phyloP scores from a whole-genome alignment of 1,140 invertebrate genomes.

The Aphaenogaster floridana region DNA sequence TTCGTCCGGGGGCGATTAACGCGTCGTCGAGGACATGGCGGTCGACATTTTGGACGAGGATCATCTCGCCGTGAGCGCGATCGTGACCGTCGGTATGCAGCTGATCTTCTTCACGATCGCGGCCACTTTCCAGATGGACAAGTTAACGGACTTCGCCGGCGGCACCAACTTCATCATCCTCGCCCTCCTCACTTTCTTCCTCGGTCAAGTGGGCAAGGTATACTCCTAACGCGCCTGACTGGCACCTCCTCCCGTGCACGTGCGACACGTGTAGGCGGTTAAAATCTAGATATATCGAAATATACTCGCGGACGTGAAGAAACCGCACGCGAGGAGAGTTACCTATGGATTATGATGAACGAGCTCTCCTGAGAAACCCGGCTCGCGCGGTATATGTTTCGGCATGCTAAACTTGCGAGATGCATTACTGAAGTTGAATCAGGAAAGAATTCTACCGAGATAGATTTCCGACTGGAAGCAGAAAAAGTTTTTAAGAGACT shows the following conservation, averaged over 20 bases:
- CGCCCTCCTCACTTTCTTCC: slow-evolving; percentile 94
- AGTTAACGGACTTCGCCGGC: slow-evolving; percentile 96
- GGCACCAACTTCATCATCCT: slow-evolving; percentile 96
- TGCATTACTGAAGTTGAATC: not conserved
- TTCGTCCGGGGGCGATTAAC: slow-evolving; percentile 39
- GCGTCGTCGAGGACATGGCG: slow-evolving; percentile 84
- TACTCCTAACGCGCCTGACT: slow-evolving; percentile 55
- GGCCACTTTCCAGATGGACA: slow-evolving; percentile 95
- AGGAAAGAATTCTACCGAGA: not conserved
- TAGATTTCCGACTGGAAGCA: not conserved
- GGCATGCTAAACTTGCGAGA: not conserved
- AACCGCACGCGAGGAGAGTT: not conserved
- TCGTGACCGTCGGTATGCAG: slow-evolving; percentile 95
- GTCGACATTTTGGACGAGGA: slow-evolving; percentile 93
- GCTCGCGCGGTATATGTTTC: not conserved
- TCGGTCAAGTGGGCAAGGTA: slow-evolving; percentile 93
- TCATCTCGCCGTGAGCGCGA: slow-evolving; percentile 95
- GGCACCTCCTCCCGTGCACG: not conserved
- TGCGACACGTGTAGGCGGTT: slow-evolving; percentile 1
- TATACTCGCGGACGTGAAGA: not conserved
- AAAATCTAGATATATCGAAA: not conserved
- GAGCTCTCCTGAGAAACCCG: not conserved
- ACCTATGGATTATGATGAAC: not conserved
- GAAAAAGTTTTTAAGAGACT: not conserved
- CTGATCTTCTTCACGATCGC: slow-evolving; percentile 95